These are phyloP conservation scores for Ceratotherium simum DNA, from an alignment of 2,113 vertebrate genomes.

Conservation along the genomic window DNA sequence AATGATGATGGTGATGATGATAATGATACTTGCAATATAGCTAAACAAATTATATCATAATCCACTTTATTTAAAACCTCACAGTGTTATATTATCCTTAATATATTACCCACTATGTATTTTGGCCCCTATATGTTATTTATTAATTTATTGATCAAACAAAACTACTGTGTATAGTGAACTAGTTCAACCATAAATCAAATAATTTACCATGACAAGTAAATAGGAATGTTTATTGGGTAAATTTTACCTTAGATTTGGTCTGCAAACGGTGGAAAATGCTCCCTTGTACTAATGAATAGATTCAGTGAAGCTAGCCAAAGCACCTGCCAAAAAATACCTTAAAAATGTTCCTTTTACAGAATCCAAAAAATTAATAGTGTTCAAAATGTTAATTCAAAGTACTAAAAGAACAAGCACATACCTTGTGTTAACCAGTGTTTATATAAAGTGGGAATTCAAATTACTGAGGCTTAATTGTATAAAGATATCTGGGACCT, in stretches of 20 bases:
- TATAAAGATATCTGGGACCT: conserved; percentile 1
- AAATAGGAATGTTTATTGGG: conserved; percentile 64
- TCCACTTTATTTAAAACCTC: not conserved
- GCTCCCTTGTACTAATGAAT: conserved; percentile 72
- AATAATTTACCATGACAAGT: conserved; percentile 61
- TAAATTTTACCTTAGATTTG: conserved; percentile 40
- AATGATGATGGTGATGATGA: not conserved
- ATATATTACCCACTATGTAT: not conserved
- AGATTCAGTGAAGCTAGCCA: conserved; percentile 63
- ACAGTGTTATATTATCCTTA: not conserved
- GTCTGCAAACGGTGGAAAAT: conserved; percentile 53
- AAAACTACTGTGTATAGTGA: not conserved
- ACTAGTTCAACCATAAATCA: conserved; percentile 19
- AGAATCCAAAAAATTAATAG: conserved; percentile 42
- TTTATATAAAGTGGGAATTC: conserved; percentile 54
- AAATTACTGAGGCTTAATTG: conserved; percentile 57
- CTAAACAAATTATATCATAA: not conserved
- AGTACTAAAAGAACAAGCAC: conserved; percentile 55
- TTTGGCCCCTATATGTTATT: not conserved
- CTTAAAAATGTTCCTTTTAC: conserved; percentile 62
- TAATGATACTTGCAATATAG: not conserved
- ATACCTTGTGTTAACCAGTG: conserved; percentile 48
- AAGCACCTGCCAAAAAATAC: conserved; percentile 78
- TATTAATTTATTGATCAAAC: conserved; percentile 25
- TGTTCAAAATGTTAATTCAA: conserved; percentile 66